Base-by-base conservation (phyloP, 2,797 vertebrate species). In the Myotis planiceps region DNA sequence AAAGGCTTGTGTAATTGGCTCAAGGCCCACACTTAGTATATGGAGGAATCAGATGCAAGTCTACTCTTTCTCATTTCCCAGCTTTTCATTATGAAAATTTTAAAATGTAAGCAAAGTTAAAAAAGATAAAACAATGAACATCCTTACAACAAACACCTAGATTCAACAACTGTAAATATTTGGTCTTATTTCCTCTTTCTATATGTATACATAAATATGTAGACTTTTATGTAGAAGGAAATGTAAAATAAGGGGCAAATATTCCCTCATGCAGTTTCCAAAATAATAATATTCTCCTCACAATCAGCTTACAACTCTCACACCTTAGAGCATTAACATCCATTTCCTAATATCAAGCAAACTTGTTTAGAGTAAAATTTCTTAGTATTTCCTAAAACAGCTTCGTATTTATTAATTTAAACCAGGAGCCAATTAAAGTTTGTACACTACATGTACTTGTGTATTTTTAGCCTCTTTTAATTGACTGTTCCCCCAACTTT, bases 81-180 rank as follows among this genome's bases (percentile, higher is more conserved):
- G 65, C 4, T 87, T 94, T 75, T 91, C 37, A 60, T 80, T 86
- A 92, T 9, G 12, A 32, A 94, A 80, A 65, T 15, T 69, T 71
- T 83, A 45, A 74, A 78, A 65, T 15, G 34, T 18, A 89, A 95
- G 16, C 66, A 93, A 92, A 83, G 6, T 39, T 15, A 23, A 78
- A 96, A 96, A 83, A 27, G 83, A 66, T 19, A 53, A 71, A 95
- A 93, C 12, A 79, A 47, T 53, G 34, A 92, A 21, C 63, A 80
- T 72, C 19, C 34, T 79, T 88, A 49, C 34, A 76, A 12, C n/a
- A 60, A 71, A 27, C 18, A 79, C 16, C 55, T 82, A 65, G 32
- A 89, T 93, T 87, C 12, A 84, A 79, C 27, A 75, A 75, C 3
- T 66, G 1, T 53, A 90, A 72, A 49, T 81, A 66, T 81, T 51